Base-by-base conservation (phyloP, 2,797 vertebrate genomes). In the Salmo trutta region DNA sequence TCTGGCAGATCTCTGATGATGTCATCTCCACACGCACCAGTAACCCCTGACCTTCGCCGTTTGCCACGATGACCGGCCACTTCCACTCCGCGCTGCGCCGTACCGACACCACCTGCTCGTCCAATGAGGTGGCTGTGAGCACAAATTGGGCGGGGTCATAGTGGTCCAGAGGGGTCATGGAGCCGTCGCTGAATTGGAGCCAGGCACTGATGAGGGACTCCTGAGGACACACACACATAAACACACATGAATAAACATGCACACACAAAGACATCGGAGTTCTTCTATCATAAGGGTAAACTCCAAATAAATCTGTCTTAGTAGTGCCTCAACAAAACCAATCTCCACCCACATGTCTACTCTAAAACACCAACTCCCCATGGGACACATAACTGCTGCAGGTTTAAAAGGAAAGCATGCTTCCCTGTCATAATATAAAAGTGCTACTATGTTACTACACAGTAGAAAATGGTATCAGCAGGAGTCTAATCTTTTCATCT, bases 131-230 rank as follows among this genome's bases (percentile, higher is more conserved):
- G 36, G 96, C 95, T 0, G 93, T 92, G 51, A 99, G 93, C 0
- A 89, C 89, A 68, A 97, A 98, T 87, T 97, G 95, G 79, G 93
- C 91, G 33, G 94, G 78, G 88, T 97, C 93, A 1, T 98, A 99
- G 77, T 98, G 95, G 83, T 98, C 96, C 71, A 99, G 90, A 0
- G 97, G 96, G 0, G 95, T 97, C 86, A 95, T 94, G 0, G 97
- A 95, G 80, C 96, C 96, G 4, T 99, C 98, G 0, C 96, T 99
- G 93, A 98, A 98, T 88, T 96, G 97, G 59, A 99, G 94, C 98
- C 98, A 99, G 1, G 94, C 94, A 85, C 97, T 99, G 78, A 98
- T 92, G 64, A 97, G 91, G 0, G 97, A 97, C 84, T 99, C 97
- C 98, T 99, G 88, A 73, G 88, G 80, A 82, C 36, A 79, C 52